Evolutionary conservation across 2,797 vertebrate genomes (phyloP).

Genomic region (Falco naumanni): DNA sequence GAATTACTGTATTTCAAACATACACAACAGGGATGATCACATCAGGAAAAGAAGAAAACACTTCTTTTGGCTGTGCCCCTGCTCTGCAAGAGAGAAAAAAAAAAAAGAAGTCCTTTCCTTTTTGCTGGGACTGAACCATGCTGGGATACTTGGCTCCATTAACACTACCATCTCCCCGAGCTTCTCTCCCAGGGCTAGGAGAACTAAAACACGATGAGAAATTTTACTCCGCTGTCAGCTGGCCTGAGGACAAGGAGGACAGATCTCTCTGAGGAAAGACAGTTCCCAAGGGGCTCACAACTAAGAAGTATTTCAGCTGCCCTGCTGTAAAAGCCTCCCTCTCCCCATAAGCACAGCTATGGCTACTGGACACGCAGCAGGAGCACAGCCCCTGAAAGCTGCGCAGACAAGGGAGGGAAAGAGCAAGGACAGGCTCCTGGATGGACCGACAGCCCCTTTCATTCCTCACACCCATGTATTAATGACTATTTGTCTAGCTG

Average conservation of each 20-base stretch:
- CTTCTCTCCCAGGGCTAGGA: slow-evolving; percentile 39
- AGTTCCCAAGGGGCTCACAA: slow-evolving; percentile 47
- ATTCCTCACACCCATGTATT: neutral
- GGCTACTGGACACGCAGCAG: slow-evolving; percentile 22
- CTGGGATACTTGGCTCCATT: slow-evolving; percentile 12
- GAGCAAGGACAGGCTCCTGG: neutral
- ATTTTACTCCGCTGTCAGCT: slow-evolving; percentile 38
- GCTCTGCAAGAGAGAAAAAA: neutral
- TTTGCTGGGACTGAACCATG: neutral
- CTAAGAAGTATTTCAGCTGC: slow-evolving; percentile 30
- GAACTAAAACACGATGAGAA: slow-evolving; percentile 41
- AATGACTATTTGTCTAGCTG: neutral
- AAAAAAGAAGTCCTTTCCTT: neutral
- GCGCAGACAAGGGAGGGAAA: neutral
- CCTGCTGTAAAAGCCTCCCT: neutral
- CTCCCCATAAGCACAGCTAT: neutral
- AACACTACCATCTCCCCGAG: neutral
- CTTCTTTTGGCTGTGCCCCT: neutral
- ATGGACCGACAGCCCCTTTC: neutral
- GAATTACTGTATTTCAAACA: neutral
- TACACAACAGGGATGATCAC: neutral
- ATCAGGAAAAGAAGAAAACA: neutral
- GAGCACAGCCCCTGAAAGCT: neutral
- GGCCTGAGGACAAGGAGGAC: slow-evolving; percentile 28
- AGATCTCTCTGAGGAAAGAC: slow-evolving; percentile 43